These are phyloP conservation scores for Coenobita brevimanus DNA, from an alignment of 1,140 invertebrate species.

Conservation along the genomic window DNA sequence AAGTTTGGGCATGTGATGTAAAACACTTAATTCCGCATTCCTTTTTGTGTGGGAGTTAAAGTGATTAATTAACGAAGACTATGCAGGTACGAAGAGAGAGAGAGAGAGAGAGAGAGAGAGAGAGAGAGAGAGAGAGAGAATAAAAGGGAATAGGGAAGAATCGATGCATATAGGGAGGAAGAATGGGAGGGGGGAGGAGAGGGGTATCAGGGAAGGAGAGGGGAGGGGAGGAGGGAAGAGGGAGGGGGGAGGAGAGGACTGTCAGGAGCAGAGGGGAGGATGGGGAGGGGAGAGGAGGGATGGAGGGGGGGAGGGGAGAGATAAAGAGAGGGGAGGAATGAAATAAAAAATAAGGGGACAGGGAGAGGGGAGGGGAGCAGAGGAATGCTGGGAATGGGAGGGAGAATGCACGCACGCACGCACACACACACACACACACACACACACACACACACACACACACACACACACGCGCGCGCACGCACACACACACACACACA, in stretches of 20 bases:
- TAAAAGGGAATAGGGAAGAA: not conserved
- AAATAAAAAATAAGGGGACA: not conserved
- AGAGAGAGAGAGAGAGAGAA: slow-evolving; percentile 16
- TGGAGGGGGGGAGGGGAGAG: not conserved
- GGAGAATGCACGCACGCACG: not conserved
- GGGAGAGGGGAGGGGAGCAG: not conserved
- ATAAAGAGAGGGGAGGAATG: not conserved
- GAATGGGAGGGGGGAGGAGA: not conserved
- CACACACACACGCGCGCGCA: not conserved
- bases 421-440: not conserved
- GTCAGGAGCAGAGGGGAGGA: not conserved
- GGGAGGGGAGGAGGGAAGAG: not conserved
- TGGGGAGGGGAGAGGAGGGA: not conserved
- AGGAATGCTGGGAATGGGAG: not conserved
- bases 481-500: slow-evolving; percentile 1
- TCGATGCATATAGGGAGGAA: not conserved
- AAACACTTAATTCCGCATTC: too few species aligned
- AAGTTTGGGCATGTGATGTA: too few species aligned
- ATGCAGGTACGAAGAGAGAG: not conserved
- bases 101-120: slow-evolving; percentile 39
- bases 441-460: too few species aligned
- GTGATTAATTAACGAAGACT: not conserved
- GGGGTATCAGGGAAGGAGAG: not conserved
- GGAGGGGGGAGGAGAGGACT: not conserved
- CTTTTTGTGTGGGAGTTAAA: not conserved